Evolutionary conservation across 53 echinoderm and acorn worm genomes (phyloP).

Genomic region (Mesocentrotus franciscanus): DNA sequence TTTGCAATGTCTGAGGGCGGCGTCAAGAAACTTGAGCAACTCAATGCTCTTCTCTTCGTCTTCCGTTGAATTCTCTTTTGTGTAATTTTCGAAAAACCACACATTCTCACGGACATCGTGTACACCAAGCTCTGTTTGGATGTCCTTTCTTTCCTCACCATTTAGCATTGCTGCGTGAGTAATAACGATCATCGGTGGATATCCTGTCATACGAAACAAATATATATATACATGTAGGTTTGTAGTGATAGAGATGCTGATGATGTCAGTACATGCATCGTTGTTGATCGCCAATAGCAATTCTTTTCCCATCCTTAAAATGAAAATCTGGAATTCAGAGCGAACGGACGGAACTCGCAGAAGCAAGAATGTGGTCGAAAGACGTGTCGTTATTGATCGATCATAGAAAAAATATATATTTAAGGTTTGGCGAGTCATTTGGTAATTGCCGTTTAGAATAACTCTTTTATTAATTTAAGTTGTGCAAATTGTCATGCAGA

Average conservation of each 20-base stretch:
- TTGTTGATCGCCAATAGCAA: too few species aligned
- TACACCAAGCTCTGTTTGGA: neutral
- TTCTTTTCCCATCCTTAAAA: too few species aligned
- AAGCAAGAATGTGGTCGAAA: too few species aligned
- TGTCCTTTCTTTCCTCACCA: neutral
- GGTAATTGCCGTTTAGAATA: too few species aligned
- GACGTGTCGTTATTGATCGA: too few species aligned
- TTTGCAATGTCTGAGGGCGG: neutral
- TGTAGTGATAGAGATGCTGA: neutral
- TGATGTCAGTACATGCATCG: neutral
- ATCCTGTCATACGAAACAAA: neutral
- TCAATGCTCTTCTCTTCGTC: slow-evolving; percentile 1
- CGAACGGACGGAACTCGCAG: too few species aligned
- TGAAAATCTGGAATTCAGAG: too few species aligned
- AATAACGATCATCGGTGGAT: neutral
- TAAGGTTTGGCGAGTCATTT: too few species aligned
- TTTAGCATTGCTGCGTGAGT: neutral
- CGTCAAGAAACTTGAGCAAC: slow-evolving; percentile 11
- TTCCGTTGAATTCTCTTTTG: neutral
- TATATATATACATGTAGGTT: neutral
- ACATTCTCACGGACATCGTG: slow-evolving; percentile 3
- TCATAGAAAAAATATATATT: too few species aligned
- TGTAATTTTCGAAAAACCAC: slow-evolving; percentile 45
- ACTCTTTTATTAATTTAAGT: too few species aligned
- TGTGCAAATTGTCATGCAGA: too few species aligned